phyloP scores from a whole-genome alignment of 1,140 invertebrate species.

The Procambarus virginalis region DNA sequence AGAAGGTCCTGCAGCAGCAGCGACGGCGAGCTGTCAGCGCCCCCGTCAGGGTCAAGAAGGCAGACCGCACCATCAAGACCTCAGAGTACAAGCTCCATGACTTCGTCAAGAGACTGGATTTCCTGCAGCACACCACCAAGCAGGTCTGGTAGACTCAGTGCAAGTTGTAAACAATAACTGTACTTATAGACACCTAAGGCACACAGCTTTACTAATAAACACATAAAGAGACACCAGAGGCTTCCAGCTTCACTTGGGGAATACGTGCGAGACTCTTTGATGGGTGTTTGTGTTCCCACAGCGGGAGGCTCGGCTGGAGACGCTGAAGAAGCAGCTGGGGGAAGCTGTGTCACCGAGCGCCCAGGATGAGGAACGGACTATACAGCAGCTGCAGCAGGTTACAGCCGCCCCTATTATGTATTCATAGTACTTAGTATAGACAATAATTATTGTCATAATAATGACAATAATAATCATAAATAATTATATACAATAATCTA shows the following conservation, averaged over 20 bases:
- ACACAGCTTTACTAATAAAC: no score
- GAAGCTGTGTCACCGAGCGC: conserved; percentile 42
- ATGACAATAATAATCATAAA: not conserved
- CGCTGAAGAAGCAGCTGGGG: conserved; percentile 38
- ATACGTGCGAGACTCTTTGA: no score
- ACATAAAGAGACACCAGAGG: no score
- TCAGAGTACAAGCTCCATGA: conserved; percentile 67
- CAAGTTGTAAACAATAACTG: not conserved
- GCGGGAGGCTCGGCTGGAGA: conserved; percentile 32
- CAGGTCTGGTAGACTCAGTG: conserved; percentile 29
- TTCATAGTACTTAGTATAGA: no score
- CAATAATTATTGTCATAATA: not conserved
- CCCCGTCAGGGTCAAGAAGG: conserved; percentile 49
- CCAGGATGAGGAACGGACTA: conserved; percentile 34
- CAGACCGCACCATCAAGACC: conserved; percentile 52
- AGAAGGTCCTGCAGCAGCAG: conserved; percentile 63
- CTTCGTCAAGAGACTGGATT: conserved; percentile 62
- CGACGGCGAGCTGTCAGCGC: conserved; percentile 40
- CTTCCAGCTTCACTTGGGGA: no score
- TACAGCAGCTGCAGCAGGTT: conserved; percentile 48
- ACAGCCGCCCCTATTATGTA: not conserved
- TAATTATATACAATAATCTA: not conserved
- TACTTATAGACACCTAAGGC: no score
- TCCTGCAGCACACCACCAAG: conserved; percentile 46
- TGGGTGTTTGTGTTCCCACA: not conserved